Base-by-base conservation (phyloP, 2,888 invertebrate genomes). In the Julus scandinavius region DNA sequence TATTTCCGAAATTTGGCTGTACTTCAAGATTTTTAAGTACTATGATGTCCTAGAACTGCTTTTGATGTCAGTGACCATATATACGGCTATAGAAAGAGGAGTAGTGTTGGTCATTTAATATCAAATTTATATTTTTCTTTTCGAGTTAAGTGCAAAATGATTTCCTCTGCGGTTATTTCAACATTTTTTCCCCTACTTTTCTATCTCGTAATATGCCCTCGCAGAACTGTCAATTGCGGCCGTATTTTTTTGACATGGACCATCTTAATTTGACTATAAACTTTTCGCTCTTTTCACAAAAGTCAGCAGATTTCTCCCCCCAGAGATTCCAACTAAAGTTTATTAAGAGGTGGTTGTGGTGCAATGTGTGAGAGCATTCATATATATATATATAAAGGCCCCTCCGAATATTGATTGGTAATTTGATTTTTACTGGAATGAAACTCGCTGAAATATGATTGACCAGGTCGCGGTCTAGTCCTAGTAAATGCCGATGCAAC, bases 81-180 rank as follows among this genome's bases (percentile, higher is more conserved):
- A 38, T 80, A 15, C 4, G 38, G 5, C 1, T 38, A 80, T 40
- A 80, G 29, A 80, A 80, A 80, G 80, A 13, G 11, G 38, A 80
- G 80, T 38, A 80, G 80, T 29, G 80, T 80, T 80, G 80, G 80
- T 80, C 80, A 80, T 80, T 80, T 80, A 80, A 80, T 80, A 80
- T 80, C 80, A 80, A 80, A 80, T 80, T 80, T 80, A 80, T 80
- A 38, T 80, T 80, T 15, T 80, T 80, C 38, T 80, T 80, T 80
- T 80, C 38, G 80, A 80, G 80, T 38, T 80, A 80, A 80, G 80
- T 80, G 80, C 80, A 80, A 80, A 80, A 80, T 80, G 80, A 80
- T 80, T 80, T 80, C 38, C 80, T 80, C 80, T 5, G 80, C 80
- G 80, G 80, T 80, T 80, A 80, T 80, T 80, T 80, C 38, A 15